Percentiles rank a stretch among this genome's conserved stretches.
Evolutionary conservation across 2,888 invertebrate species (phyloP).

Genomic region (Mactromeris polynyma): DNA sequence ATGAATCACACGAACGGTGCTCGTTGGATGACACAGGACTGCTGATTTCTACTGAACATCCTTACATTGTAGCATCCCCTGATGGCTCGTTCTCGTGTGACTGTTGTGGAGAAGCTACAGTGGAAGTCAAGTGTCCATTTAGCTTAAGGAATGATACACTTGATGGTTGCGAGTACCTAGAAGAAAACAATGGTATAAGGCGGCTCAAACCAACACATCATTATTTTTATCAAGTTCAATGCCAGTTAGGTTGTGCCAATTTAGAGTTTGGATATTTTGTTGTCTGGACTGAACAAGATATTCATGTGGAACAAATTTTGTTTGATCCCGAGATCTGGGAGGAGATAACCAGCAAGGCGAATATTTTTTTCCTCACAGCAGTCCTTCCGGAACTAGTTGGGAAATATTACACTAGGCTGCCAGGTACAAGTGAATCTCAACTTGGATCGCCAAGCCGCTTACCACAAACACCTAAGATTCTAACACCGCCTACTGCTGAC

Average conservation of each 20-base stretch:
- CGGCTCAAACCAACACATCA: too few species aligned
- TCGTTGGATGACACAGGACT: background rate
- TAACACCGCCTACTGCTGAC: too few species aligned
- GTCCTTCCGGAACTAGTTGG: slow-evolving; percentile 56
- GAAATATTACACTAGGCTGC: slow-evolving; percentile 40
- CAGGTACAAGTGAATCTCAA: too few species aligned
- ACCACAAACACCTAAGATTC: too few species aligned
- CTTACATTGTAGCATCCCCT: background rate
- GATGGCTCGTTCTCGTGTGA: slow-evolving; percentile 39
- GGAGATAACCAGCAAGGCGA: slow-evolving; percentile 17
- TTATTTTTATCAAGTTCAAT: slow-evolving; percentile 38
- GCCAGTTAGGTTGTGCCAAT: slow-evolving; percentile 35
- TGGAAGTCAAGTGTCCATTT: slow-evolving; percentile 38
- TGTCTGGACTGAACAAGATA: slow-evolving; percentile 24
- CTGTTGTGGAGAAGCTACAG: slow-evolving; percentile 49
- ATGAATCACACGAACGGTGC: background rate
- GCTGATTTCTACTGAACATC: background rate
- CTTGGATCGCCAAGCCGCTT: too few species aligned
- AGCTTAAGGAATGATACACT: background rate
- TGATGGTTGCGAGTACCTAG: too few species aligned
- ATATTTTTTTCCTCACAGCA: slow-evolving; percentile 26
- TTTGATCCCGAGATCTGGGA: slow-evolving; percentile 26
- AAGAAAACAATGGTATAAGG: too few species aligned
- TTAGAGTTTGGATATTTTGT: slow-evolving; percentile 27
- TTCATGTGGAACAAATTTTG: slow-evolving; percentile 36